A percentile compares a stretch with the other conserved stretches of the same genome.
Evolutionary conservation across 2,113 vertebrate genomes (phyloP).

Genomic region (Corythornis madagascariensis): DNA sequence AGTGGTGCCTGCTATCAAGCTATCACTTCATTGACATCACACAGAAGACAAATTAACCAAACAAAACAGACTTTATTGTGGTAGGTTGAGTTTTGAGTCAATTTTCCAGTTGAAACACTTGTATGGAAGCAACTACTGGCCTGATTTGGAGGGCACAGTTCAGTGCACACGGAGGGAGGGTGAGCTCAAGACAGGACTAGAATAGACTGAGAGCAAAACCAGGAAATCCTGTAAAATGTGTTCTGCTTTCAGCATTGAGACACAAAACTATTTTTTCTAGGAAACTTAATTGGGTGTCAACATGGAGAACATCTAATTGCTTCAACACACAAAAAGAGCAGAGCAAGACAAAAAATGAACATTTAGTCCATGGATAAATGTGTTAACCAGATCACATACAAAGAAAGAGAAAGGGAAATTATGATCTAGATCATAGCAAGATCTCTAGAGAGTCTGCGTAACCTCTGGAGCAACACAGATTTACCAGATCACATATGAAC

Average conservation of each 20-base stretch:
- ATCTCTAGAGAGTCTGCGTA: not conserved
- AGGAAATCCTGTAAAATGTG: not conserved
- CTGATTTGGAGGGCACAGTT: not conserved
- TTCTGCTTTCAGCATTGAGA: not conserved
- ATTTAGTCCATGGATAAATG: not conserved
- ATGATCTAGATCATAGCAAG: not conserved
- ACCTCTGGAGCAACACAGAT: not conserved
- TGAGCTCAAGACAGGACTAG: not conserved
- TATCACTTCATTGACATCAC: not conserved
- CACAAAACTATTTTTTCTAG: not conserved
- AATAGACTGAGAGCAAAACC: not conserved
- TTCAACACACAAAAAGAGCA: not conserved
- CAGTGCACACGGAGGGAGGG: not conserved
- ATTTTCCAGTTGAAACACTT: conserved; percentile 55
- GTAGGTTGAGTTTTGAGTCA: conserved; percentile 21
- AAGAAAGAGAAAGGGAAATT: not conserved
- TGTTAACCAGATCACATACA: not conserved
- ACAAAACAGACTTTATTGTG: not conserved
- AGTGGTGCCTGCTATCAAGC: not conserved
- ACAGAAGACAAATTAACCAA: not conserved
- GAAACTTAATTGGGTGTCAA: not conserved
- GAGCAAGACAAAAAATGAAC: not conserved
- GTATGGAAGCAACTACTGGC: not conserved
- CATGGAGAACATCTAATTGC: not conserved
- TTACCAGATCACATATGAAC: not conserved